Conservation (phyloP, 1,140 invertebrate species). For the Pseudachorutes palmiensis region DNA sequence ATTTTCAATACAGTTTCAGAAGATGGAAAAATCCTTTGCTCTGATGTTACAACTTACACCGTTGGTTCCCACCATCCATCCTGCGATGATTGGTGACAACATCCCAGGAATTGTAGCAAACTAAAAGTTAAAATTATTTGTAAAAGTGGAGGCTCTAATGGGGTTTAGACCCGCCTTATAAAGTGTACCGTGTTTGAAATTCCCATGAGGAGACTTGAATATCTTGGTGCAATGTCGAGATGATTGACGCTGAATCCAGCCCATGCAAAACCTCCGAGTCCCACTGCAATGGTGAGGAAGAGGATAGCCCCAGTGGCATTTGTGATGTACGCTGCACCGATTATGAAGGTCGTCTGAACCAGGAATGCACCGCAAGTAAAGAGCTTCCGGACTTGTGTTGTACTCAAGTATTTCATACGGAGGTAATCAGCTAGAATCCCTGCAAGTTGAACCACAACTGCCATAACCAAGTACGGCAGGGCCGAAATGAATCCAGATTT, state of each 20-base stretch:
- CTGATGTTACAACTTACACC: constrained; percentile 47
- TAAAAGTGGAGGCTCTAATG: too few species aligned
- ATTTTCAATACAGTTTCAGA: constrained; percentile 6
- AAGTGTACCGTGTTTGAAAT: constrained; percentile 72
- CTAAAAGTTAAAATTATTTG: too few species aligned
- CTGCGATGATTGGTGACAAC: constrained; percentile 68
- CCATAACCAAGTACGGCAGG: constrained; percentile 78
- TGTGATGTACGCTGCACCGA: constrained; percentile 59
- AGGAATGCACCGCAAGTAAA: constrained; percentile 54
- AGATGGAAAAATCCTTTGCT: not conserved
- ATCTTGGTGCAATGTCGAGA: constrained; percentile 74
- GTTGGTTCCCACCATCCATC: constrained; percentile 59
- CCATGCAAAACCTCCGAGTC: constrained; percentile 80
- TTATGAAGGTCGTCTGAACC: constrained; percentile 75
- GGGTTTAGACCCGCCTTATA: too few species aligned
- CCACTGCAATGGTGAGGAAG: constrained; percentile 74
- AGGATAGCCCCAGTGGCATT: constrained; percentile 57
- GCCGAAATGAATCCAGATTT: constrained; percentile 72
- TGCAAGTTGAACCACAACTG: constrained; percentile 63
- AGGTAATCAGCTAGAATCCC: constrained; percentile 74
- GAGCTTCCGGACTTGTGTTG: constrained; percentile 50
- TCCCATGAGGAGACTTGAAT: constrained; percentile 74
- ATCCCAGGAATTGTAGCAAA: constrained; percentile 81
- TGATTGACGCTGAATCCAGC: constrained; percentile 73
- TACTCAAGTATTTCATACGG: constrained; percentile 53